Evolutionary conservation across 2,113 vertebrate genomes (phyloP), one percentile per base, ranked within the genome.

Genomic region (Accipiter virgatus): DNA sequence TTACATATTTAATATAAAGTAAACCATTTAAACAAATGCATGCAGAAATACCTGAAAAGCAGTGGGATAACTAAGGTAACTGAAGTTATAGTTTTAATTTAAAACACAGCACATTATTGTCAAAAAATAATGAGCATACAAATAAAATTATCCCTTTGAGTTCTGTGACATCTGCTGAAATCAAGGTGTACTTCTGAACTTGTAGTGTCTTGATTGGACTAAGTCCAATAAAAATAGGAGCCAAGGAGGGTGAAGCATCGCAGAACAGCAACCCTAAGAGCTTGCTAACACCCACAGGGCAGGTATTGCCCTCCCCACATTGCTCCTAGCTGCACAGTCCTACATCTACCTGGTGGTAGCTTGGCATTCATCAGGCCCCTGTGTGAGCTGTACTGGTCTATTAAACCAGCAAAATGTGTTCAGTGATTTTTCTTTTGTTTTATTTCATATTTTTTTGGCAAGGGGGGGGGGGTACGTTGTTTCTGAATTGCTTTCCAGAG

Each of bases 381-480:
- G 0, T 4, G 16, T 29, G 53, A 91, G 58, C 7, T 73, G 8
- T 26, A 18, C 8, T 40, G 22, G 26, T 15, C 26, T 84, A 45
- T 36, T 66, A 73, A 91, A 84, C 1, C 5, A 86, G 59, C 11
- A 86, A 75, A 81, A 93, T 16, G 0, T 36, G 52, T 36, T 47
- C 27, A 12, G 29, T 29, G 23, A 43, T 14, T 36, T 40, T 63
- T 40, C 4, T 25, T n/a, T 55, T 56, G 1, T 9, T 74, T 75
- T 53, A 8, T 34, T 78, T 88, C 22, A 12, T 17, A 31, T 55
- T 11, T 15, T 13, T 96, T 84, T 70, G 68, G 20, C n/a, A 72
- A 47, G 32, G 2, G 1, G 10, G 1, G 10, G 16, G 0, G 4
- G 26, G 31, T n/a, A 19, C 16, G 23, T 3, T 40, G 16, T 70